Conservation (phyloP, 2,797 vertebrate genomes). For the Vespertilio murinus region DNA sequence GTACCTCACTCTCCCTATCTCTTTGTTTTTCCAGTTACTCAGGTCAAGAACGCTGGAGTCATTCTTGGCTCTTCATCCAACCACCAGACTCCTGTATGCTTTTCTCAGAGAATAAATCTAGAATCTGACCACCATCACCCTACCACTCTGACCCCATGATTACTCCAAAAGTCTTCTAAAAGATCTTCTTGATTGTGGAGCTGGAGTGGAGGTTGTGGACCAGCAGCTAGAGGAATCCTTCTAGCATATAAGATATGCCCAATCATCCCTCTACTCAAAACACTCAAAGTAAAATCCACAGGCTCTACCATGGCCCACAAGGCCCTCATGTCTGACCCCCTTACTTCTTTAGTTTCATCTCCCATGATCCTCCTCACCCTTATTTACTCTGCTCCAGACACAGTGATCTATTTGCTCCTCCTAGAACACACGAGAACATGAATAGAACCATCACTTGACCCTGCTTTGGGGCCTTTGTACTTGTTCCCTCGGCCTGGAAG, state of each 20-base stretch:
- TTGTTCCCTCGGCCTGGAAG: background rate
- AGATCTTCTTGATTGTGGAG: background rate
- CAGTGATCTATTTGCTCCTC: background rate
- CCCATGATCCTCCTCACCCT: background rate
- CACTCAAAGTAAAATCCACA: background rate
- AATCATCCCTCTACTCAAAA: background rate
- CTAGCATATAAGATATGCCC: background rate
- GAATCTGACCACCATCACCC: background rate
- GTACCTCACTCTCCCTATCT: background rate
- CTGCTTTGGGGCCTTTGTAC: background rate
- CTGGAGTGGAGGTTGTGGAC: background rate
- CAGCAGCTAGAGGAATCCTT: background rate
- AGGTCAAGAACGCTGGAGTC: background rate
- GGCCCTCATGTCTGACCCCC: background rate
- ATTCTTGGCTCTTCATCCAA: background rate
- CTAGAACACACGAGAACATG: background rate
- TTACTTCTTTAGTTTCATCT: background rate
- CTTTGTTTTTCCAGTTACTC: background rate
- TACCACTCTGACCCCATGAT: background rate
- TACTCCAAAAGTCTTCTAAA: background rate
- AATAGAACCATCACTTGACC: background rate
- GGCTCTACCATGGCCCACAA: background rate
- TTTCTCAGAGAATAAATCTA: background rate
- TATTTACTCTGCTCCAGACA: background rate
- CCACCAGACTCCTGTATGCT: background rate